Percentiles rank a stretch among this genome's conserved stretches.
phyloP scores from a whole-genome alignment of 2,888 invertebrate species.

The Palloptera scutellata region DNA sequence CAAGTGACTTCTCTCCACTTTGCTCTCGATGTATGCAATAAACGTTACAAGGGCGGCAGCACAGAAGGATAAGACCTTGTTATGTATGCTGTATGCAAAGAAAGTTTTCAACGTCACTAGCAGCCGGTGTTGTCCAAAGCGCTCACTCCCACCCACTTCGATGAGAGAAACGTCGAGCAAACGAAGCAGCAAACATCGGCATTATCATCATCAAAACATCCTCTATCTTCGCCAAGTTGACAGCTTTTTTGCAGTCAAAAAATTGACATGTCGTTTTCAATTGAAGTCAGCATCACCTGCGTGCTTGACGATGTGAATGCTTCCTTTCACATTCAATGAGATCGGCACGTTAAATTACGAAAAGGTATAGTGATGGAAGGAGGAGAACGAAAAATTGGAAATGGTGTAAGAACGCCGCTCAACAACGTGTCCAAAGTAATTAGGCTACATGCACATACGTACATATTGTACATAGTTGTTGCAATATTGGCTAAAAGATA shows the following conservation, averaged over 20 bases:
- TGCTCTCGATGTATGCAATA: background rate
- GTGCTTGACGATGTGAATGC: conserved; percentile 7
- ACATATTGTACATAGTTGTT: background rate
- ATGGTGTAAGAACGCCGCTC: conserved; percentile 30
- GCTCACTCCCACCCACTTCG: background rate
- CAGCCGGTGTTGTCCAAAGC: background rate
- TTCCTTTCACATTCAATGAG: conserved; percentile 9
- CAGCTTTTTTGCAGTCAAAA: conserved; percentile 40
- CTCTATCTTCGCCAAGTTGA: too few relatives aligned
- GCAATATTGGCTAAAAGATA: conserved; percentile 9
- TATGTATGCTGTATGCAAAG: background rate
- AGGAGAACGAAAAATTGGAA: conserved; percentile 28
- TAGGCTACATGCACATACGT: conserved; percentile 29
- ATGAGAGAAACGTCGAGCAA: too few relatives aligned
- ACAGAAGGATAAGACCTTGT: background rate
- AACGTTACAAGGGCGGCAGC: background rate
- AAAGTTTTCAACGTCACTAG: background rate
- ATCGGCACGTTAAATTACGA: background rate
- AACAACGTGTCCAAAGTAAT: conserved; percentile 44
- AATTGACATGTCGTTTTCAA: conserved; percentile 32
- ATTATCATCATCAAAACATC: too few relatives aligned
- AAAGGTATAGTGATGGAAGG: background rate
- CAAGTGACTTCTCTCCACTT: too few relatives aligned
- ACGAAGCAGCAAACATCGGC: too few relatives aligned
- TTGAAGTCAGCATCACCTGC: conserved; percentile 33